Percentiles rank a stretch among this genome's conserved stretches.
Evolutionary conservation across 2,797 vertebrate genomes (phyloP).

Genomic region (Scolopax bukidnonensis): DNA sequence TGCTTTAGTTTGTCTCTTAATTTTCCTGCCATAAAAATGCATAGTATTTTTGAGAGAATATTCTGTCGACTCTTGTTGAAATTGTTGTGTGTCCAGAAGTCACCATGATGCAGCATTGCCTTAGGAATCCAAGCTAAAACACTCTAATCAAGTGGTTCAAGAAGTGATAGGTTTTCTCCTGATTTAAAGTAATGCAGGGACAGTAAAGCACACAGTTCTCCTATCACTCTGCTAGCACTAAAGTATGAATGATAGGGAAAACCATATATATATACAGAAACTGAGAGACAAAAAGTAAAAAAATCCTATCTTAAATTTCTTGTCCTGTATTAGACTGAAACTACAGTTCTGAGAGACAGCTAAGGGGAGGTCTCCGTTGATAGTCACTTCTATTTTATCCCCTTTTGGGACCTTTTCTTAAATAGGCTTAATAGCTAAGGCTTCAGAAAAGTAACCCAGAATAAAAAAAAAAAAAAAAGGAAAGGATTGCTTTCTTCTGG

Average conservation of each 20-base stretch:
- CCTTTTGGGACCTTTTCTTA: background rate
- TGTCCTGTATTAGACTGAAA: background rate
- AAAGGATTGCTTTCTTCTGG: background rate
- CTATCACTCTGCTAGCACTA: background rate
- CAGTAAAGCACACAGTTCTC: background rate
- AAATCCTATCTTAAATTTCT: background rate
- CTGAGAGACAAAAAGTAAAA: background rate
- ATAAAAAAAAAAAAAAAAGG: too few relatives aligned
- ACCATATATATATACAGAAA: background rate
- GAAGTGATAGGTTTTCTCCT: background rate
- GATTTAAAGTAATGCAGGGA: background rate
- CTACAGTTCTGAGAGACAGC: background rate
- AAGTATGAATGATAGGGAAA: background rate
- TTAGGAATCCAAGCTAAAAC: background rate
- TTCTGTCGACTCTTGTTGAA: background rate
- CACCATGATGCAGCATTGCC: background rate
- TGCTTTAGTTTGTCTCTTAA: background rate
- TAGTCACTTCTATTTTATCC: background rate
- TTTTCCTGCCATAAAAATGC: background rate
- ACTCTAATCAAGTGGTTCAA: background rate
- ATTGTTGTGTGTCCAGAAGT: background rate
- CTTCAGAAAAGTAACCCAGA: background rate
- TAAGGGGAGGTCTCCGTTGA: background rate
- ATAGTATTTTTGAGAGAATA: background rate
- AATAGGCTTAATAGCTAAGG: background rate